These are phyloP conservation scores for Cephus pygmeus DNA, from an alignment of 2,888 invertebrate genomes.

Conservation along the genomic window DNA sequence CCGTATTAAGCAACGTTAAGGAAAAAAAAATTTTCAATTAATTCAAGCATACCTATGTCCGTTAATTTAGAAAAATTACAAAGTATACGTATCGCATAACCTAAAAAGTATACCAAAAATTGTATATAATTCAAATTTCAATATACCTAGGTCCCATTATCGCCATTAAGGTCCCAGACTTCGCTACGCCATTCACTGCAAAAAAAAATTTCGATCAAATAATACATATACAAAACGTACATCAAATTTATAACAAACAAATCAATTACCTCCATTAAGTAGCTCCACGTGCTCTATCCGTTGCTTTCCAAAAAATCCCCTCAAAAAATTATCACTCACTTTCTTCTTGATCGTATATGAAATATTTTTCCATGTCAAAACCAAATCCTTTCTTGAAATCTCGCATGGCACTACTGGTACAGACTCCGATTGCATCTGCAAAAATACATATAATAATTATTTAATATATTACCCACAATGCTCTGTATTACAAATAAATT, in stretches of 20 bases:
- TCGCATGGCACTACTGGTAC: background rate
- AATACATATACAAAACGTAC: conserved; percentile 3
- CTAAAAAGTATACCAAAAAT: too few relatives aligned
- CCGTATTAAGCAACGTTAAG: too few relatives aligned
- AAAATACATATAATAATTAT: background rate
- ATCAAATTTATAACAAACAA: background rate
- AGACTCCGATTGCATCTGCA: too few relatives aligned
- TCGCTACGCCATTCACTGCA: conserved; percentile 76
- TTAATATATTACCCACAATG: too few relatives aligned
- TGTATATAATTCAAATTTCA: too few relatives aligned
- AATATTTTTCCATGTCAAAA: conserved; percentile 52
- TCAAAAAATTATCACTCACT: conserved; percentile 42
- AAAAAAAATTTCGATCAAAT: conserved; percentile 45
- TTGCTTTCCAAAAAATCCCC: conserved; percentile 68
- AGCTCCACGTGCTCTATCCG: conserved; percentile 69
- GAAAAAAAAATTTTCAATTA: too few relatives aligned
- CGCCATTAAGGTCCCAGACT: conserved; percentile 79
- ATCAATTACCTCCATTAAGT: conserved; percentile 68
- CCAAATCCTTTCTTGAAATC: conserved; percentile 31
- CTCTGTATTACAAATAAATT: too few relatives aligned
- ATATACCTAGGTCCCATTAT: conserved; percentile 78
- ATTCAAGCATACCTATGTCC: too few relatives aligned
- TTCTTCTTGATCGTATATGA: conserved; percentile 44
- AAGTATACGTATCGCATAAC: too few relatives aligned
- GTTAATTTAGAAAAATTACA: too few relatives aligned